Conservation (phyloP, 2,113 vertebrate species). For the Macquaria ambigua region DNA sequence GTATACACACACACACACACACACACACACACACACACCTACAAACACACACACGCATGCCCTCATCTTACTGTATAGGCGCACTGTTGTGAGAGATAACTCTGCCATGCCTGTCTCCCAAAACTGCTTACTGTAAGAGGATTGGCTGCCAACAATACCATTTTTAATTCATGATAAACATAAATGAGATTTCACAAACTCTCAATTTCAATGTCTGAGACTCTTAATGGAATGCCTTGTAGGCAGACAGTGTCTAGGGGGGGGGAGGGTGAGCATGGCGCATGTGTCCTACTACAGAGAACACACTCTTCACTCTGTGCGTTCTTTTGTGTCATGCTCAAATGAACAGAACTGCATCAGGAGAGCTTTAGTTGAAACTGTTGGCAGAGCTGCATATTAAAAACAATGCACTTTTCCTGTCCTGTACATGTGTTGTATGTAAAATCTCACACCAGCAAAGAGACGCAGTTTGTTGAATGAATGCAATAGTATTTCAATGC, state of each 20-base stretch:
- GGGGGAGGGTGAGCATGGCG: conserved; percentile 11
- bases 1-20: not conserved
- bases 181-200: conserved; percentile 83
- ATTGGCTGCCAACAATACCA: conserved; percentile 84
- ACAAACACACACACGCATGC: conserved; percentile 14
- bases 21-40: conserved; percentile 4
- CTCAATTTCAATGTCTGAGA: conserved; percentile 76
- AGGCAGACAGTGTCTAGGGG: conserved; percentile 45
- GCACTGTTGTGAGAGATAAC: conserved; percentile 75
- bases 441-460: conserved; percentile 29
- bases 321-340: conserved; percentile 60
- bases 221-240: conserved; percentile 75
- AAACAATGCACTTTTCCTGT: conserved; percentile 1
- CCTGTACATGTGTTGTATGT: conserved; percentile 6
- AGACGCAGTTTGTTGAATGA: conserved; percentile 22
- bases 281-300: conserved; percentile 56
- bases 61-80: conserved; percentile 38
- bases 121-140: conserved; percentile 87
- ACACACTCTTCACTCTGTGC: conserved; percentile 47
- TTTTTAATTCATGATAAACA: conserved; percentile 86
- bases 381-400: conserved; percentile 28
- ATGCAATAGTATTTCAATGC: conserved; percentile 28
- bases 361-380: conserved; percentile 28
- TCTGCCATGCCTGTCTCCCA: conserved; percentile 75
- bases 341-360: conserved; percentile 43